Percentiles rank a stretch among this genome's conserved stretches.
Evolutionary conservation across 2,888 invertebrate genomes (phyloP).

Genomic region (Agrotis puta): DNA sequence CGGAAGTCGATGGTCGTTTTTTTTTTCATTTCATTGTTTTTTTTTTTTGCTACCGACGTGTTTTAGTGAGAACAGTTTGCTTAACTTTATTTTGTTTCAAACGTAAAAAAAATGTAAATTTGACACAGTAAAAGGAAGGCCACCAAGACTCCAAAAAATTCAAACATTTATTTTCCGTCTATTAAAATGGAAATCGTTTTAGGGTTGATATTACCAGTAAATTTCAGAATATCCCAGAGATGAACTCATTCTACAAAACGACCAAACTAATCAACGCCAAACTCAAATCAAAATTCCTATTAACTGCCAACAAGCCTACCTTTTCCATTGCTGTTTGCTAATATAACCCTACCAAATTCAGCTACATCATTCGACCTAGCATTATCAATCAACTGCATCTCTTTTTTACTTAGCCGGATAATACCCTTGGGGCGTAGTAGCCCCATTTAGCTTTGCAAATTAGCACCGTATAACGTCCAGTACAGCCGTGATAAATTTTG

Average conservation of each 20-base stretch:
- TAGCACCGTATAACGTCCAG: conserved; percentile 59
- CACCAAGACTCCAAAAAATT: no score
- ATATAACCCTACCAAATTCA: conserved; percentile 34
- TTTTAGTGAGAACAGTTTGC: no score
- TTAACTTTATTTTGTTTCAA: no score
- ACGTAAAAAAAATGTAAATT: no score
- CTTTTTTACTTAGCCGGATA: conserved; percentile 64
- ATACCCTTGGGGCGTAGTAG: conserved; percentile 62
- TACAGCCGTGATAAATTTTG: conserved; percentile 57
- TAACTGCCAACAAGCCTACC: conserved; percentile 7
- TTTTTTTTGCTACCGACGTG: no score
- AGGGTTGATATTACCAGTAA: background rate
- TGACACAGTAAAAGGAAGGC: no score
- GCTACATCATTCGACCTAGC: conserved; percentile 12
- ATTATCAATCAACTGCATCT: conserved; percentile 49
- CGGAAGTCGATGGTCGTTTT: no score
- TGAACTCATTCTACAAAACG: background rate
- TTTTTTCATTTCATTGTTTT: no score
- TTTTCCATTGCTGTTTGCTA: conserved; percentile 1
- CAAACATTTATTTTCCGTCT: no score
- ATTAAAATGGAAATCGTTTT: no score
- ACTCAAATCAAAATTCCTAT: background rate
- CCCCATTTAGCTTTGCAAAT: conserved; percentile 66
- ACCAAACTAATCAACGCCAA: background rate
- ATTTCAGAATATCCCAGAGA: background rate